Percentiles rank a stretch among this genome's conserved stretches.
These are phyloP conservation scores for Chalcis sispes DNA, from an alignment of 2,888 invertebrate species.

Conservation along the genomic window DNA sequence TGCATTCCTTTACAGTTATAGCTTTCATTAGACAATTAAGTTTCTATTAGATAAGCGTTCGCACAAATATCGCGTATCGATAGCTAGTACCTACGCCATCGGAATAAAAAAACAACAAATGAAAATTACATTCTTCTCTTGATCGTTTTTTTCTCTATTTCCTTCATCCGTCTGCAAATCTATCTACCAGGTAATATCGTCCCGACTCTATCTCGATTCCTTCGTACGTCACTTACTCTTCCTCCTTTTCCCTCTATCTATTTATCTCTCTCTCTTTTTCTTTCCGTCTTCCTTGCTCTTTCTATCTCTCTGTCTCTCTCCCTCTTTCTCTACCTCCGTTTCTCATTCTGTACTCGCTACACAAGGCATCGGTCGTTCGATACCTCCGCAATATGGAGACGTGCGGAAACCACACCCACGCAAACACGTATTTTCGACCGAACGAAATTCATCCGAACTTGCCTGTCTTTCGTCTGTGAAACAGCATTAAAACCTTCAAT, in stretches of 20 bases:
- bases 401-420: slow-evolving; percentile 60
- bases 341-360: background rate
- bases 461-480: background rate
- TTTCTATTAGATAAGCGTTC: slow-evolving; percentile 45
- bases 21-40: slow-evolving; percentile 72
- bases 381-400: slow-evolving; percentile 60
- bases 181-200: slow-evolving; percentile 33
- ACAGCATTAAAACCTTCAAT: no score
- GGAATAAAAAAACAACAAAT: background rate
- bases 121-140: slow-evolving; percentile 21
- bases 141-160: background rate
- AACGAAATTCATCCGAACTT: slow-evolving; percentile 24
- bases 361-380: slow-evolving; percentile 56
- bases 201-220: slow-evolving; percentile 34
- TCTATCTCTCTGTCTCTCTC: background rate
- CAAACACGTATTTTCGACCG: slow-evolving; percentile 23
- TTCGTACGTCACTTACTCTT: background rate
- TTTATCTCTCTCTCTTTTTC: no score
- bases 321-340: background rate
- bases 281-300: no score
- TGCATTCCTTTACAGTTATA: slow-evolving; percentile 75
- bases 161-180: background rate
- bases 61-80: slow-evolving; percentile 67
- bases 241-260: no score
- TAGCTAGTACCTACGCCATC: background rate